phyloP scores from a whole-genome alignment of 1,140 invertebrate genomes.

The Drosophila sucinea region DNA sequence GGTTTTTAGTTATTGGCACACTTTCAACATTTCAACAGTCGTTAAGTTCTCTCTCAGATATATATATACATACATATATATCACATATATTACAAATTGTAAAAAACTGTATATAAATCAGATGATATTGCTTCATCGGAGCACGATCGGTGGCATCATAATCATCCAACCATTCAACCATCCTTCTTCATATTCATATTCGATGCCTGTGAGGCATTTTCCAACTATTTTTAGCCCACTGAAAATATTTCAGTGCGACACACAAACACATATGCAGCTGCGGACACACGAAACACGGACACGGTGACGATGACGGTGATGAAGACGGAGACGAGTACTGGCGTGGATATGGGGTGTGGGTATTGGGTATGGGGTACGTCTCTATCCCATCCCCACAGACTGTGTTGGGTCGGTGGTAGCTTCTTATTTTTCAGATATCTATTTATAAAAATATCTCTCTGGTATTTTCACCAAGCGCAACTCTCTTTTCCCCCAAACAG shows the following conservation, averaged over 20 bases:
- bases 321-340: too few relatives aligned
- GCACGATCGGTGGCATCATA: slow-evolving; percentile 44
- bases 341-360: neutral
- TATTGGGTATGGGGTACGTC: slow-evolving; percentile 7
- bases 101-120: slow-evolving; percentile 39
- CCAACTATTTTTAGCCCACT: slow-evolving; percentile 67
- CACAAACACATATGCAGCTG: slow-evolving; percentile 53
- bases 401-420: slow-evolving; percentile 54
- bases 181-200: slow-evolving; percentile 76
- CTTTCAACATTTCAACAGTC: slow-evolving; percentile 16
- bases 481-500: slow-evolving; percentile 51
- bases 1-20: slow-evolving; percentile 32
- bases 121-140: slow-evolving; percentile 29
- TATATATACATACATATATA: slow-evolving; percentile 4
- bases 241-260: slow-evolving; percentile 72
- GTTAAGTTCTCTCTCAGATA: slow-evolving; percentile 23
- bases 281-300: slow-evolving; percentile 24
- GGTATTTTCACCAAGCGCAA: slow-evolving; percentile 13
- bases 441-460: slow-evolving; percentile 63
- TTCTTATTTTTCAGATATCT: slow-evolving; percentile 81
- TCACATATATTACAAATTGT: neutral
- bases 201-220: slow-evolving; percentile 61
- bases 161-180: slow-evolving; percentile 53
- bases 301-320: too few relatives aligned
- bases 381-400: slow-evolving; percentile 22